Evolutionary conservation across 2,113 vertebrate genomes (phyloP).

Genomic region (Serilophus lunatus): DNA sequence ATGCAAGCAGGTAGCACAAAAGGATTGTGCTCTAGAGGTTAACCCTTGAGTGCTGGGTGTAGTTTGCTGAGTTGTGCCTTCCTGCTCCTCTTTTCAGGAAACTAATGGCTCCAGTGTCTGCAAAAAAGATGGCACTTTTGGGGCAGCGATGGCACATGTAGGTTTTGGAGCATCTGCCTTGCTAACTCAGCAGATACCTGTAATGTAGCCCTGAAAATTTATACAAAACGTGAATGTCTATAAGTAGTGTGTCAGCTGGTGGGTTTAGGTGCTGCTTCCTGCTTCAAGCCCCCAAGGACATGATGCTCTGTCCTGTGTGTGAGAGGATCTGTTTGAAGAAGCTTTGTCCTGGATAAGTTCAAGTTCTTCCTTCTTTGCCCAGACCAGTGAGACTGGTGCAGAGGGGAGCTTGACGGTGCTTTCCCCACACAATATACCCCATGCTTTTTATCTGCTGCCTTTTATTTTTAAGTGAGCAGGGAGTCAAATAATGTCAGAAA

Average conservation of each 20-base stretch:
- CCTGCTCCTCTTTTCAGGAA: background rate
- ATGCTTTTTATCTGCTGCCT: background rate
- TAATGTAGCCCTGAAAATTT: background rate
- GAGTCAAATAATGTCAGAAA: background rate
- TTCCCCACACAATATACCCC: background rate
- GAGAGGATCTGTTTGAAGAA: background rate
- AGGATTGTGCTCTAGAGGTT: background rate
- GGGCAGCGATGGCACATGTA: background rate
- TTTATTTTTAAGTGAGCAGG: background rate
- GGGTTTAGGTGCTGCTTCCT: background rate
- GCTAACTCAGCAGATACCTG: background rate
- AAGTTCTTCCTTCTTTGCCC: background rate
- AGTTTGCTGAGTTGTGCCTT: background rate
- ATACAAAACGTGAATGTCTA: background rate
- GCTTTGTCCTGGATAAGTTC: background rate
- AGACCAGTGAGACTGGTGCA: background rate
- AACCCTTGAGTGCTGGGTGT: background rate
- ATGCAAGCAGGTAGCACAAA: background rate
- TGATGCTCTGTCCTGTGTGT: background rate
- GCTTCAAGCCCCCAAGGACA: background rate
- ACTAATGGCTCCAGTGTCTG: background rate
- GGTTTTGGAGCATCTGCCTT: constrained; percentile 17
- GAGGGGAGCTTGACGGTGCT: background rate
- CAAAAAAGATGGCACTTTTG: background rate
- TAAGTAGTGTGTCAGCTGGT: accelerated